These are phyloP conservation scores for Noctuana brunneofusca DNA, from an alignment of 2,888 invertebrate species.

Conservation along the genomic window DNA sequence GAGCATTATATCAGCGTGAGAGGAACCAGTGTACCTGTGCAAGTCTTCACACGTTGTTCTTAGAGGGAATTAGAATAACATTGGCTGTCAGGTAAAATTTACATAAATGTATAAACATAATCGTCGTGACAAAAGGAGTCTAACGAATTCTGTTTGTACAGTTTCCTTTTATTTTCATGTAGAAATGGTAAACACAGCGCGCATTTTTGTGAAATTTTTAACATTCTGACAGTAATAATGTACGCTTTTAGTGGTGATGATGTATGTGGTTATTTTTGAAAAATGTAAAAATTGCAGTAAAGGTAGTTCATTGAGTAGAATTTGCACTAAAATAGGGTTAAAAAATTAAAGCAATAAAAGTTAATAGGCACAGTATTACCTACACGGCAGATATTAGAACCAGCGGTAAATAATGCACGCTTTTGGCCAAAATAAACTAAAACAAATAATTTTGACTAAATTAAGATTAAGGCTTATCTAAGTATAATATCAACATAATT, in stretches of 20 bases:
- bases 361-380: too few species aligned
- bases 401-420: too few species aligned
- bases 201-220: not conserved
- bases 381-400: too few species aligned
- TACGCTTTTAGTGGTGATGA: not conserved
- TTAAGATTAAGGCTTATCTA: too few species aligned
- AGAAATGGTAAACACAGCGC: not conserved
- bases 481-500: too few species aligned
- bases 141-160: constrained; percentile 8
- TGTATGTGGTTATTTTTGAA: too few species aligned
- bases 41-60: constrained; percentile 5
- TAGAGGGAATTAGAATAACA: constrained; percentile 5
- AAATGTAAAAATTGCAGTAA: too few species aligned
- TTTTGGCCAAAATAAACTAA: too few species aligned
- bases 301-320: too few species aligned
- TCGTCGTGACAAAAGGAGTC: not conserved
- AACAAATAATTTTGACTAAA: too few species aligned
- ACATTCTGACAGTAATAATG: not conserved
- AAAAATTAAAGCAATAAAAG: too few species aligned
- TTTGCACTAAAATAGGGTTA: too few species aligned
- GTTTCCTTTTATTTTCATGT: constrained; percentile 3
- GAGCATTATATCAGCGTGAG: not conserved
- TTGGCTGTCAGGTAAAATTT: constrained; percentile 4
- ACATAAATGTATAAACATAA: constrained; percentile 5
- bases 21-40: constrained; percentile 8